phyloP scores from a whole-genome alignment of 1,140 invertebrate species.

The Neodiprion lecontei region DNA sequence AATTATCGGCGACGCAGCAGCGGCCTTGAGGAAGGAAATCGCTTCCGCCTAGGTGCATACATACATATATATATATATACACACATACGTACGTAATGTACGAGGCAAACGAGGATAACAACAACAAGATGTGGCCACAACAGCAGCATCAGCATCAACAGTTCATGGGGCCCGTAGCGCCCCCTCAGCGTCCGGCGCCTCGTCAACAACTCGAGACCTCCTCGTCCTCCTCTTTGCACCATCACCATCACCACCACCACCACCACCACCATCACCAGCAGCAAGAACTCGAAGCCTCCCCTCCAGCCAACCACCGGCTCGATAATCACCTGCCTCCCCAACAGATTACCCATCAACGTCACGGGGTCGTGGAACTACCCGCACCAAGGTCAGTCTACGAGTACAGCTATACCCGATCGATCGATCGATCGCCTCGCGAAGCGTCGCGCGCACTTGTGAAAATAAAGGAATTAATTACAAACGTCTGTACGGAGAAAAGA shows the following conservation, averaged over 20 bases:
- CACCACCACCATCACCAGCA: constrained; percentile 26
- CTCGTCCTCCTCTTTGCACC: constrained; percentile 23
- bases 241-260: constrained; percentile 22
- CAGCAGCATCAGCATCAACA: constrained; percentile 35
- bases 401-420: background rate
- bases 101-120: background rate
- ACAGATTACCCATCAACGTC: background rate
- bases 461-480: no score
- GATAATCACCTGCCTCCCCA: no score
- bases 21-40: no score
- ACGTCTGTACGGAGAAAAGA: no score
- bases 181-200: constrained; percentile 22
- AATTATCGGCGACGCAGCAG: no score
- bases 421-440: background rate
- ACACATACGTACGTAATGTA: no score
- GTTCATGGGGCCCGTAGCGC: constrained; percentile 25
- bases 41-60: no score
- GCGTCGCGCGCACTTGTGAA: no score
- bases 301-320: constrained; percentile 9
- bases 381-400: constrained; percentile 35
- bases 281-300: background rate
- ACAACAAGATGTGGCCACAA: constrained; percentile 41
- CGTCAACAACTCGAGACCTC: constrained; percentile 25
- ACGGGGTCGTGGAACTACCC: constrained; percentile 30
- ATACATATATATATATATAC: no score